A percentile compares a stretch with the other conserved stretches of the same genome.
Evolutionary conservation across 1,140 invertebrate species (phyloP).

Genomic region (Achatina immaculata): DNA sequence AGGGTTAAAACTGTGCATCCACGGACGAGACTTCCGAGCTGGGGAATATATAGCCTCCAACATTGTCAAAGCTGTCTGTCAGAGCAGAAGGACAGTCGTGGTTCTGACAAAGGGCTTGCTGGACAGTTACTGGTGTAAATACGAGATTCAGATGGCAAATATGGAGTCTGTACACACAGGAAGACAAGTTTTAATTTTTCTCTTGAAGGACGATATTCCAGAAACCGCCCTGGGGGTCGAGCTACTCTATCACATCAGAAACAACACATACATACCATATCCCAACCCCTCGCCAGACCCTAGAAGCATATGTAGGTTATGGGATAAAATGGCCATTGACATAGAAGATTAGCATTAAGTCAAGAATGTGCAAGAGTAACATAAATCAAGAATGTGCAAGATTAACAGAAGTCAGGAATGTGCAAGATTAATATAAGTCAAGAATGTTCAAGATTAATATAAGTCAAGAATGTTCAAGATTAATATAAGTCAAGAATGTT

Average conservation of each 20-base stretch:
- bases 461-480: too few species aligned
- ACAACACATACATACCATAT: conserved; percentile 43
- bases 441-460: too few species aligned
- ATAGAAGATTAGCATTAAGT: neutral
- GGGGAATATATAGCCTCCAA: conserved; percentile 74
- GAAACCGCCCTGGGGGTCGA: conserved; percentile 25
- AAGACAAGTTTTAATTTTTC: conserved; percentile 39
- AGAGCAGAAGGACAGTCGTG: conserved; percentile 76
- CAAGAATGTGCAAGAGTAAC: too few species aligned
- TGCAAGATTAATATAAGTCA: too few species aligned
- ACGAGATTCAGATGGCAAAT: conserved; percentile 72
- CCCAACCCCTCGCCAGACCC: neutral
- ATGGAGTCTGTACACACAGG: conserved; percentile 44
- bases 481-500: too few species aligned
- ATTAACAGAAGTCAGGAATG: too few species aligned
- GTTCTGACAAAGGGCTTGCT: conserved; percentile 77
- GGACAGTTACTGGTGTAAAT: conserved; percentile 79
- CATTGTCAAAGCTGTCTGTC: conserved; percentile 75
- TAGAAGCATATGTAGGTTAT: neutral
- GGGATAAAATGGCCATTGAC: neutral
- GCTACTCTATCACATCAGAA: conserved; percentile 40
- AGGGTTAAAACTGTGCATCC: conserved; percentile 50
- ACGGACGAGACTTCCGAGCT: conserved; percentile 58
- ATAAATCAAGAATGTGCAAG: too few species aligned
- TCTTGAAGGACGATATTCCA: conserved; percentile 45